Evolutionary conservation across 2,113 vertebrate species (phyloP).

Genomic region (Sebastes fasciatus): DNA sequence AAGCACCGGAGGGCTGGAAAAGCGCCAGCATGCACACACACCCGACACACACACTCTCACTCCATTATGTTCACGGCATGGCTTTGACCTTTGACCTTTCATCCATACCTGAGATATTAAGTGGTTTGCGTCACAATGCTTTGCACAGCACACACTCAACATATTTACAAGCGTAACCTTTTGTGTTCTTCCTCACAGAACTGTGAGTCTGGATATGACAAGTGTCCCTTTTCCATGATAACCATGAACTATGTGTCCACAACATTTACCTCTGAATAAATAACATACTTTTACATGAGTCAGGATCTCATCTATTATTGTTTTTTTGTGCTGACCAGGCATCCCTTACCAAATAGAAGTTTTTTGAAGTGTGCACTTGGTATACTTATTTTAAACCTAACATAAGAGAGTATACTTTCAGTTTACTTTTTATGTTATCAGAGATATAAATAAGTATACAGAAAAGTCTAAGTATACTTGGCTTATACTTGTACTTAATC

Average conservation of each 20-base stretch:
- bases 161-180: neutral
- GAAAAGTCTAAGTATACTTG: too few species aligned
- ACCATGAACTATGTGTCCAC: neutral
- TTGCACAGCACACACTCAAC: neutral
- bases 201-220: neutral
- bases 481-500: too few species aligned
- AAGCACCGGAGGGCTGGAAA: neutral
- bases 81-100: slow-evolving; percentile 8
- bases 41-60: neutral
- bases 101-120: neutral
- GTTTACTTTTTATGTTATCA: too few species aligned
- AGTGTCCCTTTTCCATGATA: slow-evolving; percentile 4
- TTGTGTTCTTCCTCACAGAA: neutral
- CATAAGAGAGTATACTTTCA: too few species aligned
- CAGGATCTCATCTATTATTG: slow-evolving; percentile 12
- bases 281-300: neutral
- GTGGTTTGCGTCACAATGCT: neutral
- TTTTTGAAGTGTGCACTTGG: too few species aligned
- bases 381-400: too few species aligned
- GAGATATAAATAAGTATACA: too few species aligned
- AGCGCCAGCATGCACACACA: neutral
- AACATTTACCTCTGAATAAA: slow-evolving; percentile 12
- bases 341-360: neutral
- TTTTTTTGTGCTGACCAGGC: neutral
- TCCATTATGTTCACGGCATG: neutral